Conservation (phyloP, 2,113 vertebrate genomes). For the Oceanodroma tethys region DNA sequence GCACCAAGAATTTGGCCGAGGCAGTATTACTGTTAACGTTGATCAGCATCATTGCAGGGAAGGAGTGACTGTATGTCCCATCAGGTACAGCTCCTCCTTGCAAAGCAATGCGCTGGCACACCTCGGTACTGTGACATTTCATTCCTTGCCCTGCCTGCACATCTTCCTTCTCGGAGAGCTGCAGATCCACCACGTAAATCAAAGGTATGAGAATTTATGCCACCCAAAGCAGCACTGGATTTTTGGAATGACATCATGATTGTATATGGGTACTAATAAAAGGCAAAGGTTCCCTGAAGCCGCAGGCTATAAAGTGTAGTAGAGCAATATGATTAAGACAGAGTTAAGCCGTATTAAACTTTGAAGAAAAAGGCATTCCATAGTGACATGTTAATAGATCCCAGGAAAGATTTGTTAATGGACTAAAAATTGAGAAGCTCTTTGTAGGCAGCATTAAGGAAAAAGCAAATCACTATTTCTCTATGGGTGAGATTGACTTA, state of each 20-base stretch:
- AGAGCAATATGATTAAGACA: slow-evolving; percentile 42
- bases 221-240: slow-evolving; percentile 33
- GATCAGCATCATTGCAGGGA: background rate
- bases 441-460: background rate
- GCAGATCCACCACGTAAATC: slow-evolving; percentile 14
- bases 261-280: slow-evolving; percentile 59
- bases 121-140: background rate
- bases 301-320: slow-evolving; percentile 29
- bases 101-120: background rate
- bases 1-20: background rate
- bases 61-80: background rate
- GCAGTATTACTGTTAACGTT: rapidly evolving
- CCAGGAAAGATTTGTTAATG: slow-evolving; percentile 50
- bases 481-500: background rate
- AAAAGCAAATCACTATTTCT: background rate
- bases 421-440: slow-evolving; percentile 14
- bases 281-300: slow-evolving; percentile 57
- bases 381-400: slow-evolving; percentile 52
- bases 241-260: slow-evolving; percentile 42
- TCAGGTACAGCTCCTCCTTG: background rate
- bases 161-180: background rate
- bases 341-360: slow-evolving; percentile 51
- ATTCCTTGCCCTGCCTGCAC: background rate
- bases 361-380: slow-evolving; percentile 18
- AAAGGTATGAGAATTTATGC: slow-evolving; percentile 46